A percentile compares a stretch with the other conserved stretches of the same genome.
Conservation (phyloP, 2,888 invertebrate genomes). For the Monochamus alternatus region DNA sequence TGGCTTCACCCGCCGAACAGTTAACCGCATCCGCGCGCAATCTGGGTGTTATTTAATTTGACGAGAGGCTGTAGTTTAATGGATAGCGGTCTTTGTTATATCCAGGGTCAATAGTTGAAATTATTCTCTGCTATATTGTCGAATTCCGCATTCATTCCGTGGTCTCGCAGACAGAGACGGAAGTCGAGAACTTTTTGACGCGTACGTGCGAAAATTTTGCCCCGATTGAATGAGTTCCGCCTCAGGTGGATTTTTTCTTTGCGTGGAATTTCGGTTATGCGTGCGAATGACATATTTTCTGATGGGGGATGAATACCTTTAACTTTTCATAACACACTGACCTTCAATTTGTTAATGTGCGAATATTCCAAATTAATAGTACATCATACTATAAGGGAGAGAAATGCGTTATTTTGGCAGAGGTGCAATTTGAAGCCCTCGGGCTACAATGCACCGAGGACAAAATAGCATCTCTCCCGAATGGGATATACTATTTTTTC, state of each 20-base stretch:
- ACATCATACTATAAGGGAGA: no score
- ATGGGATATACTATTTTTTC: no score
- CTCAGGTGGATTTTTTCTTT: constrained; percentile 5
- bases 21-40: constrained; percentile 34
- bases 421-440: no score
- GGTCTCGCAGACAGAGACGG: constrained; percentile 21
- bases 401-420: no score
- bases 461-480: no score
- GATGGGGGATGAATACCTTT: background rate
- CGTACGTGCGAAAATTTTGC: constrained; percentile 31
- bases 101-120: constrained; percentile 39
- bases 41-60: constrained; percentile 40
- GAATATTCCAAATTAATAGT: no score
- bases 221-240: background rate
- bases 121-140: constrained; percentile 37
- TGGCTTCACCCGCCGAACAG: constrained; percentile 13
- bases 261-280: background rate
- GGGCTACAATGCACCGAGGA: no score
- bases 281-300: background rate
- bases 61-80: constrained; percentile 36
- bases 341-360: no score
- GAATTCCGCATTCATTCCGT: constrained; percentile 29
- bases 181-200: constrained; percentile 17
- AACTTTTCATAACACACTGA: no score
- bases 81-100: constrained; percentile 37